phyloP scores from a whole-genome alignment of 1,140 invertebrate species.

The Drosophila sulfurigaster region DNA sequence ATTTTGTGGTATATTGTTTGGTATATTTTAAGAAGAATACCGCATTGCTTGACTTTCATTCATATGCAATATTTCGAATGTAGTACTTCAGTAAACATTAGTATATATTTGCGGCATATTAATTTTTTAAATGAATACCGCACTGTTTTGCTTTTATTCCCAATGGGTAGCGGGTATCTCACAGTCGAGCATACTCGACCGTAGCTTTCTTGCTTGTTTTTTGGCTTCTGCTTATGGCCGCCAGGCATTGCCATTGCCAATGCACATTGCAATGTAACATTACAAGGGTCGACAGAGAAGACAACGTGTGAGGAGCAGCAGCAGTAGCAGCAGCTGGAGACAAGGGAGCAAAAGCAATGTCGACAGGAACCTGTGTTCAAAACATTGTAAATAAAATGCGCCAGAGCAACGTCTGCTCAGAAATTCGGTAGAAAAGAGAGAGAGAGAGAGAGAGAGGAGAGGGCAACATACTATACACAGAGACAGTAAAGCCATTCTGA shows the following conservation, averaged over 20 bases:
- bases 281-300: constrained; percentile 38
- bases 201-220: too few relatives aligned
- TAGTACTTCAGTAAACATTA: too few relatives aligned
- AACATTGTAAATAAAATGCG: constrained; percentile 79
- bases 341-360: neutral
- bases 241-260: constrained; percentile 49
- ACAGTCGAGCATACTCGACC: too few relatives aligned
- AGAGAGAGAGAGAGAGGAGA: neutral
- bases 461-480: neutral
- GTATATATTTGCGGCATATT: too few relatives aligned
- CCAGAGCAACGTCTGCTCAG: constrained; percentile 20
- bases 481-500: constrained; percentile 67
- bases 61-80: too few relatives aligned
- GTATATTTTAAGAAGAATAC: too few relatives aligned
- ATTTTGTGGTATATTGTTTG: too few relatives aligned
- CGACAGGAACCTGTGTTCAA: constrained; percentile 66
- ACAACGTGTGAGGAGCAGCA: neutral
- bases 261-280: constrained; percentile 12
- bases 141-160: too few relatives aligned
- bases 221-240: constrained; percentile 60
- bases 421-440: too few relatives aligned
- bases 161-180: too few relatives aligned
- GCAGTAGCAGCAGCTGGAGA: neutral
- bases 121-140: too few relatives aligned
- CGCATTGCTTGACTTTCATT: too few relatives aligned